Conservation (phyloP, 2,797 vertebrate species). For the Scyliorhinus canicula region DNA sequence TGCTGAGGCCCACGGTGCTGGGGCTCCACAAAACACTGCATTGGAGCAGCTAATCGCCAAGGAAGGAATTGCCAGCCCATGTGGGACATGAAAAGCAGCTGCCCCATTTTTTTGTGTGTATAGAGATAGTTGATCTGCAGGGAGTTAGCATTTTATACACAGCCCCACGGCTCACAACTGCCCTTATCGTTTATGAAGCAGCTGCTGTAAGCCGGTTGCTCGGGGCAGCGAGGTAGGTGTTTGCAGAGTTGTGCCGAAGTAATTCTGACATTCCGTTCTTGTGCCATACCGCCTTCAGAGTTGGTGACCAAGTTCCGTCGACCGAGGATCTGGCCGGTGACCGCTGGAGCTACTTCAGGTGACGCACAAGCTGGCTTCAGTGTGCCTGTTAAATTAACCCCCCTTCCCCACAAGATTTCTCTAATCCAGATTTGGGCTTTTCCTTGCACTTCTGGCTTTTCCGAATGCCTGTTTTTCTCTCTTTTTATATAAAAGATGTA, state of each 20-base stretch:
- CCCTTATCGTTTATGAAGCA: neutral
- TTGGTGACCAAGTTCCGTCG: constrained; percentile 60
- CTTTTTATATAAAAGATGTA: neutral
- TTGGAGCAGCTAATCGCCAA: neutral
- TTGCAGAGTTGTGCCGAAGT: neutral
- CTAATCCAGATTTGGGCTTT: neutral
- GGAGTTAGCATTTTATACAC: neutral
- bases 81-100: neutral
- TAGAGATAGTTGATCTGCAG: neutral
- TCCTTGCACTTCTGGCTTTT: neutral
- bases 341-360: constrained; percentile 72
- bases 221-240: neutral
- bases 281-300: constrained; percentile 62
- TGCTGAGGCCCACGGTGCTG: neutral
- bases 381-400: neutral
- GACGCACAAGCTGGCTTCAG: constrained; percentile 47
- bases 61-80: neutral
- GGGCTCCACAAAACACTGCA: neutral
- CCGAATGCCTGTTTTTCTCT: neutral
- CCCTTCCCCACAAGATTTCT: neutral
- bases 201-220: neutral
- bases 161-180: neutral
- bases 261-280: constrained; percentile 55
- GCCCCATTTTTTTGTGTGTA: neutral
- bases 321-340: constrained; percentile 63